Evolutionary conservation across 2,113 vertebrate species (phyloP).

Genomic region (Actenoides lindsayi): DNA sequence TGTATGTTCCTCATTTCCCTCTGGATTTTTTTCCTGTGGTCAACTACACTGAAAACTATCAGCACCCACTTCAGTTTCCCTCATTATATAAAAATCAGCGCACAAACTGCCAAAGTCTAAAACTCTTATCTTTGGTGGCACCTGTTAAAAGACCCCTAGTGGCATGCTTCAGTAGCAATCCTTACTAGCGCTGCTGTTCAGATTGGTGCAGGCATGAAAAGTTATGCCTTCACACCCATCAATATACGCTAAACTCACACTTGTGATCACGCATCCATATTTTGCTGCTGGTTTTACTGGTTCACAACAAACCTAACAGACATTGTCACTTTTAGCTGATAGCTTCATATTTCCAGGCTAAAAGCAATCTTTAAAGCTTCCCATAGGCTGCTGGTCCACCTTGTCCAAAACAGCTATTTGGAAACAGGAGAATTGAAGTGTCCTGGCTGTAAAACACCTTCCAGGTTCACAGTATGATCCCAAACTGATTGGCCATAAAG

Average conservation of each 20-base stretch:
- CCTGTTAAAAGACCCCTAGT: not conserved
- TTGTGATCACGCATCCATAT: not conserved
- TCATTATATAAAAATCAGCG: not conserved
- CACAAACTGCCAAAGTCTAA: not conserved
- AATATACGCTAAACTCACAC: not conserved
- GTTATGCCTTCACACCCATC: not conserved
- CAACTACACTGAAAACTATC: not conserved
- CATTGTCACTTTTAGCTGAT: not conserved
- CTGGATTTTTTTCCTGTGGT: not conserved
- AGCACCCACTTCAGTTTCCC: not conserved
- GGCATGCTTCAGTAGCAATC: not conserved
- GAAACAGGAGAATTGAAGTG: not conserved
- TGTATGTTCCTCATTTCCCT: not conserved
- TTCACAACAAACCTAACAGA: not conserved
- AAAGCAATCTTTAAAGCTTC: not conserved
- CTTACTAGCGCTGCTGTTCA: not conserved
- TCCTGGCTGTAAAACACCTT: not conserved
- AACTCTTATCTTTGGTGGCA: not conserved
- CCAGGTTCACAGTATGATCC: not conserved
- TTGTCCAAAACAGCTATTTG: not conserved
- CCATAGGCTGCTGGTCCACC: not conserved
- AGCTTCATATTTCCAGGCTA: not conserved
- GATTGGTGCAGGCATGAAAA: not conserved
- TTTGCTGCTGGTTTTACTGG: not conserved
- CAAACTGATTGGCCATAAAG: not conserved